Percentiles rank a stretch among this genome's conserved stretches.
Evolutionary conservation across 2,797 vertebrate genomes (phyloP).

Genomic region (Xiphophorus birchmanni): DNA sequence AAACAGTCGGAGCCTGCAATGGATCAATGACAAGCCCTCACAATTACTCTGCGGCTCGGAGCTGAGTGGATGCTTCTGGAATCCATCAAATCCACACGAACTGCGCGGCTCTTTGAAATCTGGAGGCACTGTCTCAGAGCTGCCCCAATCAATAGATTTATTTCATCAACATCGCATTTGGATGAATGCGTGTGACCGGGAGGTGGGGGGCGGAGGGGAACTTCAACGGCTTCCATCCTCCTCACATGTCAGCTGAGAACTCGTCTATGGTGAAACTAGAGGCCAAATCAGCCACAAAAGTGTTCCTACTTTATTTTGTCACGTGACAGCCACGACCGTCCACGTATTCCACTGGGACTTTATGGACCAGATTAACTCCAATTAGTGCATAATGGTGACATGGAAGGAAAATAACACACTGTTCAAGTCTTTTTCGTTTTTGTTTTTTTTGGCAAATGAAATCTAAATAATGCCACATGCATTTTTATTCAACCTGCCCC

Average conservation of each 20-base stretch:
- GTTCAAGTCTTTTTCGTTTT: background rate
- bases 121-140: slow-evolving; percentile 21
- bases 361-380: background rate
- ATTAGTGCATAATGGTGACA: background rate
- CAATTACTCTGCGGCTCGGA: slow-evolving; percentile 30
- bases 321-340: background rate
- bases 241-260: background rate
- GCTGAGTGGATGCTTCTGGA: slow-evolving; percentile 36
- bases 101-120: slow-evolving; percentile 13
- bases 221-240: background rate
- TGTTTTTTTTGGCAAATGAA: background rate
- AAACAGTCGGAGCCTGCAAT: slow-evolving; percentile 26
- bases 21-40: slow-evolving; percentile 27
- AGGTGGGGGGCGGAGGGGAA: slow-evolving; percentile 10
- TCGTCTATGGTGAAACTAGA: background rate
- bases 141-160: slow-evolving; percentile 33
- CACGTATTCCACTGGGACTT: background rate
- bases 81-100: slow-evolving; percentile 37
- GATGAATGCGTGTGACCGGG: background rate
- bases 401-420: background rate
- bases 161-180: slow-evolving; percentile 9
- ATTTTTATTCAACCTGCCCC: background rate
- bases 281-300: slow-evolving; percentile 1
- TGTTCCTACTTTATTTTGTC: background rate
- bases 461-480: background rate